Conservation (phyloP, 1,140 invertebrate species). For the Laupala kohalensis region DNA sequence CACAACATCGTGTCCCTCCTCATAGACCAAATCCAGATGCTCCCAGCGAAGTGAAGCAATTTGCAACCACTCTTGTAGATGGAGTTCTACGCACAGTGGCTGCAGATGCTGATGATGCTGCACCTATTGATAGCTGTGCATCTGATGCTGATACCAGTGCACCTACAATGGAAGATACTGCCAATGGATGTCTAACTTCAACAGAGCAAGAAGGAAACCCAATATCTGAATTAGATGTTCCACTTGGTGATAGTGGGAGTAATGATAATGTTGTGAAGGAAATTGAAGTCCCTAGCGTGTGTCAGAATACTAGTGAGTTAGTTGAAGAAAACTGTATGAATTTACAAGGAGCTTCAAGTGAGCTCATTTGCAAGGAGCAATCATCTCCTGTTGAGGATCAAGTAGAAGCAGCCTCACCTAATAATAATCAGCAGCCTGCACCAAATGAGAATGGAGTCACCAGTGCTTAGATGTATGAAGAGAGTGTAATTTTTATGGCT, state of each 20-base stretch:
- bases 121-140: neutral
- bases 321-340: neutral
- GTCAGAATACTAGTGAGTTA: too few species aligned
- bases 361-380: neutral
- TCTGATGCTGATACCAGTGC: neutral
- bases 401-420: neutral
- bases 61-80: conserved; percentile 12
- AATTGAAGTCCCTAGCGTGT: too few species aligned
- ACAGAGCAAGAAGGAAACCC: neutral
- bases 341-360: neutral
- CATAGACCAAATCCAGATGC: neutral
- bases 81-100: conserved; percentile 8
- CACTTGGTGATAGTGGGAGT: neutral
- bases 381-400: neutral
- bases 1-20: neutral
- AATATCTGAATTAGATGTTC: neutral
- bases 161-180: neutral
- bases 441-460: neutral
- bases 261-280: neutral
- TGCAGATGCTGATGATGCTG: neutral
- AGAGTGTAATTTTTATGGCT: neutral
- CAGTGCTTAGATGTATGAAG: neutral
- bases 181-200: neutral
- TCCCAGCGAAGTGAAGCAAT: conserved; percentile 7
- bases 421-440: neutral